Conservation (phyloP, 2,113 vertebrate genomes). For the Mesitornis unicolor region DNA sequence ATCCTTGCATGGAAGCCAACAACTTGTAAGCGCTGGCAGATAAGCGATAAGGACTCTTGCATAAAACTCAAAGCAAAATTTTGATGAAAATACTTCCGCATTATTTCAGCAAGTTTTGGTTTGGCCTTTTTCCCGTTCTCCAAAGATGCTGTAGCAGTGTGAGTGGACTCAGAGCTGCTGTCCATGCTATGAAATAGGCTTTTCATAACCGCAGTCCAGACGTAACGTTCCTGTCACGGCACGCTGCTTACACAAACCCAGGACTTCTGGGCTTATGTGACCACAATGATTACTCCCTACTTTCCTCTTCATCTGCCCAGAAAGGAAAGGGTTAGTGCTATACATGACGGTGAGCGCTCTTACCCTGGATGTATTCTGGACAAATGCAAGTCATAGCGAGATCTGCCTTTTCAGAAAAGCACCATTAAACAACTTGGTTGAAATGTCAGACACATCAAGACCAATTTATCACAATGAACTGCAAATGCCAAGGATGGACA, state of each 20-base stretch:
- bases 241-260: neutral
- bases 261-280: neutral
- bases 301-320: neutral
- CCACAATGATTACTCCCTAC: neutral
- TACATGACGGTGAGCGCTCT: neutral
- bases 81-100: neutral
- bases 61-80: neutral
- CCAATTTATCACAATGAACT: conserved; percentile 73
- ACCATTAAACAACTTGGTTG: conserved; percentile 64
- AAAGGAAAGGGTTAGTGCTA: conserved; percentile 11
- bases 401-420: conserved; percentile 45
- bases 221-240: neutral
- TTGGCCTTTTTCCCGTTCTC: neutral
- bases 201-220: neutral
- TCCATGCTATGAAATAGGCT: neutral
- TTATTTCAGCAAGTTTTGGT: neutral
- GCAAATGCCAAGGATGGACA: conserved; percentile 71
- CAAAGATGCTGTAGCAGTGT: neutral
- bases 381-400: neutral
- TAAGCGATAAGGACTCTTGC: neutral
- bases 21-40: neutral
- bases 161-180: neutral
- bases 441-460: conserved; percentile 72
- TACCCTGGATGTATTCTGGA: neutral
- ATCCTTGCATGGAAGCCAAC: accelerated